Percentiles rank a stretch among this genome's conserved stretches.
phyloP scores from a whole-genome alignment of 2,888 invertebrate species.

The Dolomedes plantarius region DNA sequence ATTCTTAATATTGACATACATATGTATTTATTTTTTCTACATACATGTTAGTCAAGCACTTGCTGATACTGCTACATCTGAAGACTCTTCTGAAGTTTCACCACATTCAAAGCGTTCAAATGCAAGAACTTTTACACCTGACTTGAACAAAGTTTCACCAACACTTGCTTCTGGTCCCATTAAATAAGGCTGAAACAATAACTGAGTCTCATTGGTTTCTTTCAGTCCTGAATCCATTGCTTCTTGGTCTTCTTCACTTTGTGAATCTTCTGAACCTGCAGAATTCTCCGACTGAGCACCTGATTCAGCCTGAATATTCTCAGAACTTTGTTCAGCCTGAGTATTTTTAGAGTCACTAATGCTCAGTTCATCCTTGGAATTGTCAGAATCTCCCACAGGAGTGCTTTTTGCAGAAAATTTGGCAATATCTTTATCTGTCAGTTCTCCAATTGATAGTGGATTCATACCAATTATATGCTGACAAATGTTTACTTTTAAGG shows the following conservation, averaged over 20 bases:
- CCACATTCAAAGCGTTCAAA: constrained; percentile 93
- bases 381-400: constrained; percentile 22
- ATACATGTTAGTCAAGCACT: background rate
- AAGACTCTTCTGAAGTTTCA: constrained; percentile 78
- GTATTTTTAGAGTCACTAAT: background rate
- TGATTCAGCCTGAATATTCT: background rate
- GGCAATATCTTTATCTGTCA: constrained; percentile 43
- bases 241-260: constrained; percentile 78
- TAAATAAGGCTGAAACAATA: constrained; percentile 92
- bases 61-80: background rate
- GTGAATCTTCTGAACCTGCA: background rate
- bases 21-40: no score
- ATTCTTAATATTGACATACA: no score
- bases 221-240: constrained; percentile 48
- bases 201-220: constrained; percentile 83
- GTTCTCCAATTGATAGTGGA: constrained; percentile 84
- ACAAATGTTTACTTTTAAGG: constrained; percentile 86
- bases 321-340: background rate
- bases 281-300: background rate
- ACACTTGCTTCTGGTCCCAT: constrained; percentile 86
- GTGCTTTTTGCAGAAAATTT: constrained; percentile 3
- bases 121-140: constrained; percentile 82
- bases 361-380: background rate
- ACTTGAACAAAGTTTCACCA: constrained; percentile 83
- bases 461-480: constrained; percentile 95